A percentile compares a stretch with the other conserved stretches of the same genome.
phyloP scores from a whole-genome alignment of 1,140 invertebrate genomes.

The Eumeta japonica region DNA sequence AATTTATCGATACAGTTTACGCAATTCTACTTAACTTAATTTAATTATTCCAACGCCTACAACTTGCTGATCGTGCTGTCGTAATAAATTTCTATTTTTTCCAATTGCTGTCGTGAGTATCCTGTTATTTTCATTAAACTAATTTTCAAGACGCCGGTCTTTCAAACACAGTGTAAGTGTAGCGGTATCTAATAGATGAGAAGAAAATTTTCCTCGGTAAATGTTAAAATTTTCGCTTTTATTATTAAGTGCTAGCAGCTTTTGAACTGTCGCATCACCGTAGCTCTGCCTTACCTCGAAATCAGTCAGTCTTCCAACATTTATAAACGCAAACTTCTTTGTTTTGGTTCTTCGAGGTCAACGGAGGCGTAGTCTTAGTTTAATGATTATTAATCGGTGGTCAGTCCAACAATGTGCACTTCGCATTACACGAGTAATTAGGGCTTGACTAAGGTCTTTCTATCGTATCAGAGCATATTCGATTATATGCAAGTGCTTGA shows the following conservation, averaged over 20 bases:
- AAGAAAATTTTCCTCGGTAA: no score
- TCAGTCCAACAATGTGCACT: slow-evolving; percentile 18
- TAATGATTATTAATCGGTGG: slow-evolving; percentile 13
- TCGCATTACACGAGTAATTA: slow-evolving; percentile 19
- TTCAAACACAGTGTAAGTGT: no score
- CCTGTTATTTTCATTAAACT: no score
- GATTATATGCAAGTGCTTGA: slow-evolving; percentile 16
- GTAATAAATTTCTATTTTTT: slow-evolving; percentile 6
- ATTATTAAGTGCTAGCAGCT: no score
- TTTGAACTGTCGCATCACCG: no score
- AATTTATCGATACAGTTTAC: slow-evolving; percentile 7
- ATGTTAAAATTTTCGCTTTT: no score
- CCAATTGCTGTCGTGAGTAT: no score
- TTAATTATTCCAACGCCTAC: slow-evolving; percentile 6
- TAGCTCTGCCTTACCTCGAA: slow-evolving; percentile 4
- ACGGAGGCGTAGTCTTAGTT: slow-evolving; percentile 10
- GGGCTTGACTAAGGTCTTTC: slow-evolving; percentile 14
- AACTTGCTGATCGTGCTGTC: not conserved
- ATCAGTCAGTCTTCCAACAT: slow-evolving; percentile 9
- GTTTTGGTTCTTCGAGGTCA: slow-evolving; percentile 7
- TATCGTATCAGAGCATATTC: slow-evolving; percentile 18
- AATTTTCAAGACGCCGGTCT: no score
- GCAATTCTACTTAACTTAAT: slow-evolving; percentile 9
- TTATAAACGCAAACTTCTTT: slow-evolving; percentile 4
- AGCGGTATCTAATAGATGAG: no score